Evolutionary conservation across 1,140 invertebrate species (phyloP).

Genomic region (Pseudomyrmex gracilis): DNA sequence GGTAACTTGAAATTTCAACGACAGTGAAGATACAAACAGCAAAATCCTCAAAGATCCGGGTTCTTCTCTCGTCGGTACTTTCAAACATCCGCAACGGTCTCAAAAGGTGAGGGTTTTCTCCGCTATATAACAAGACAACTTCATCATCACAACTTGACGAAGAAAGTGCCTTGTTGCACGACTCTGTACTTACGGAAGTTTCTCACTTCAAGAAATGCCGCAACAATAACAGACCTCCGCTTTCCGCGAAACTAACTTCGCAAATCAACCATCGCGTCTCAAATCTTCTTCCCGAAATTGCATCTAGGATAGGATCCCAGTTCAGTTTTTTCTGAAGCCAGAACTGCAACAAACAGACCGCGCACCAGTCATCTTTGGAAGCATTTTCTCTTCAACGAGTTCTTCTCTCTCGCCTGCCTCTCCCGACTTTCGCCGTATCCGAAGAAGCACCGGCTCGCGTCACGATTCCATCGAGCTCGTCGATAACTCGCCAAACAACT

Average conservation of each 20-base stretch:
- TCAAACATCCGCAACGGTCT: no score
- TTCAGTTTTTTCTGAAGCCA: not conserved
- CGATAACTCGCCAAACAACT: not conserved
- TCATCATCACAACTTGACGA: not conserved
- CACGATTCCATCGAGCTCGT: not conserved
- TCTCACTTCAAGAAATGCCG: not conserved
- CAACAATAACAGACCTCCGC: not conserved
- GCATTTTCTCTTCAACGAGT: not conserved
- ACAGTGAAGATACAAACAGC: conserved; percentile 5
- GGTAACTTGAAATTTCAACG: not conserved
- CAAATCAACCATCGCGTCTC: not conserved
- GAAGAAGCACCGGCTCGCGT: not conserved
- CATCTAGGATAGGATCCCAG: no score
- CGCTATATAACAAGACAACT: not conserved
- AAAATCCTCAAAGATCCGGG: conserved; percentile 8
- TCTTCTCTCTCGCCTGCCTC: not conserved
- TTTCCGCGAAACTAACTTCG: no score
- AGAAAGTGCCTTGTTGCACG: conserved; percentile 50
- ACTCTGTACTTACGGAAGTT: not conserved
- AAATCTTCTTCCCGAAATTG: no score
- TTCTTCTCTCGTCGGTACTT: not conserved
- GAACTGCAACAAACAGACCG: not conserved
- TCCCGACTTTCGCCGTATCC: not conserved
- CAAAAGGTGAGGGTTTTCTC: no score
- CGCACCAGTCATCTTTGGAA: conserved; percentile 1